A percentile compares a stretch with the other conserved stretches of the same genome.
Evolutionary conservation across 2,888 invertebrate species (phyloP).

Genomic region (Galeruca laticollis): DNA sequence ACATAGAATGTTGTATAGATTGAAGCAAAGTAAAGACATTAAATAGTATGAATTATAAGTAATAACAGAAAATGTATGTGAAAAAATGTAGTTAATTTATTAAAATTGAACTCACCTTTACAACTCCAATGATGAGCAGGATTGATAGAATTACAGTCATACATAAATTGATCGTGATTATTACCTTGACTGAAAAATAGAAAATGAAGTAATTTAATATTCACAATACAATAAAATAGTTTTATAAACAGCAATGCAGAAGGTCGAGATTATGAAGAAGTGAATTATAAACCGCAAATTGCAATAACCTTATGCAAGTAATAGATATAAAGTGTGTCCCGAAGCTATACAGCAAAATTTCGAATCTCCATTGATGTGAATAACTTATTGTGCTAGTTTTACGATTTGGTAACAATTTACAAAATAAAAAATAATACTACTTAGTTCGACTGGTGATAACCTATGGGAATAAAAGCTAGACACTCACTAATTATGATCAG

Average conservation of each 20-base stretch:
- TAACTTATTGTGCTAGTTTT: no score
- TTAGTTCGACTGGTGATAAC: no score
- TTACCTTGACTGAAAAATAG: slow-evolving; percentile 77
- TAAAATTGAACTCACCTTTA: slow-evolving; percentile 72
- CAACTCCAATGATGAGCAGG: slow-evolving; percentile 80
- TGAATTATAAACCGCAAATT: neutral
- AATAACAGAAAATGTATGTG: no score
- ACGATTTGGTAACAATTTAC: no score
- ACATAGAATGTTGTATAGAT: no score
- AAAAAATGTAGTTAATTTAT: slow-evolving; percentile 23
- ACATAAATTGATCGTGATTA: slow-evolving; percentile 81
- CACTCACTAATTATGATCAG: no score
- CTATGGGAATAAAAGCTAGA: no score
- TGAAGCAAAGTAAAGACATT: no score
- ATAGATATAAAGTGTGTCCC: neutral
- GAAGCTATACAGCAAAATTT: no score
- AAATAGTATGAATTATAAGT: no score
- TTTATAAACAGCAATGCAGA: neutral
- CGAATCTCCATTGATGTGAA: no score
- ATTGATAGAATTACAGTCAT: slow-evolving; percentile 86
- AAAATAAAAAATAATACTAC: no score
- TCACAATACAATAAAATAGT: neutral
- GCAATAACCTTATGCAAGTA: neutral
- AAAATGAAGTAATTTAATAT: slow-evolving; percentile 35
- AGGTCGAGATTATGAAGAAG: slow-evolving; percentile 5